These are phyloP conservation scores for Sterna hirundo DNA, from an alignment of 2,113 vertebrate species.

Conservation along the genomic window DNA sequence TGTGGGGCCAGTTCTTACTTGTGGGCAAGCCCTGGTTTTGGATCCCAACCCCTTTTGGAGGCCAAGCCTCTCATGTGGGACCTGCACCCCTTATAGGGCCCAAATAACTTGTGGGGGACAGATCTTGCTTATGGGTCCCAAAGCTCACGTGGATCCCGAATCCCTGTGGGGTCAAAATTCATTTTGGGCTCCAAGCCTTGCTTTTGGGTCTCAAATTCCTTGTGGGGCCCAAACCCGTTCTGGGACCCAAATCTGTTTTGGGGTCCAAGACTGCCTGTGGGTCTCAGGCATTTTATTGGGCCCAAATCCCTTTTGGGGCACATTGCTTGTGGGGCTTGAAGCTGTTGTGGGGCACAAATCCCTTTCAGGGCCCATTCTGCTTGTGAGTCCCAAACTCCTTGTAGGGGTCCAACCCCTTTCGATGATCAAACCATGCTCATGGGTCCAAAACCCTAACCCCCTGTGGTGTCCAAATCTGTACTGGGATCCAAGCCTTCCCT, in stretches of 20 bases:
- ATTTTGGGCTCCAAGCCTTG: not conserved
- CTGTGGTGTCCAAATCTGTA: not conserved
- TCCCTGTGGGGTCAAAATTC: not conserved
- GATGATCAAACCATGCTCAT: not conserved
- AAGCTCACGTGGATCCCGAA: not conserved
- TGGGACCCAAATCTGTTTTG: not conserved
- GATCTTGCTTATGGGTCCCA: not conserved
- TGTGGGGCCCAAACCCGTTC: not conserved
- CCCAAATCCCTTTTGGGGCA: not conserved
- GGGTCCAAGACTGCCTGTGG: no score
- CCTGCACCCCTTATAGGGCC: fast-evolving
- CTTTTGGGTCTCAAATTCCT: not conserved
- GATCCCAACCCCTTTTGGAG: not conserved
- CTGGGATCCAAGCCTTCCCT: not conserved
- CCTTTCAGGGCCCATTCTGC: not conserved
- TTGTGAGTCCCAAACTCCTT: not conserved
- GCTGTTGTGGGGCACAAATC: not conserved
- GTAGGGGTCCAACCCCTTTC: not conserved
- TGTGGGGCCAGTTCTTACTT: not conserved
- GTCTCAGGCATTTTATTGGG: no score
- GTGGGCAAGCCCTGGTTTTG: not conserved
- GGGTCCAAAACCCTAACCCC: not conserved
- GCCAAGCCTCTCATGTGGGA: not conserved
- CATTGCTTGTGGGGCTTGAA: not conserved
- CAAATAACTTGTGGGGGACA: not conserved